Evolutionary conservation across 2,888 invertebrate genomes (phyloP).

Genomic region (Apamea epomidion): DNA sequence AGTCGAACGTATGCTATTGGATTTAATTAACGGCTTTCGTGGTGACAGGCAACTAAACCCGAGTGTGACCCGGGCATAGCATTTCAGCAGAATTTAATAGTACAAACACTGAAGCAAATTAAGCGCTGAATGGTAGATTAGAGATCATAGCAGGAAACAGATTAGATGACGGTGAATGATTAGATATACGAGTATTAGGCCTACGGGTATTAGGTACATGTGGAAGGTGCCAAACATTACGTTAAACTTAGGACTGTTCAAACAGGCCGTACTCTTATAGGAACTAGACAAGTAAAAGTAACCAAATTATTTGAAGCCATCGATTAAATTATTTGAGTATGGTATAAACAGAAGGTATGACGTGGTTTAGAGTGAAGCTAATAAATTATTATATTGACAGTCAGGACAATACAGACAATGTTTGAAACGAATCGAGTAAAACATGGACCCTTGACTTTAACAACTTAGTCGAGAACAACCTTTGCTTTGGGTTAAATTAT

Average conservation of each 20-base stretch:
- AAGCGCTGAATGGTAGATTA: constrained; percentile 8
- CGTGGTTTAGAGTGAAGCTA: not conserved
- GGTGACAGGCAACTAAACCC: constrained; percentile 38
- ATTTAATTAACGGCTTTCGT: constrained; percentile 51
- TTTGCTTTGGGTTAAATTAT: not conserved
- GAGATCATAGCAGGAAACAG: not conserved
- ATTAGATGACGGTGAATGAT: not conserved
- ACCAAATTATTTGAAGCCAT: not conserved
- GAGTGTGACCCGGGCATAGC: constrained; percentile 23
- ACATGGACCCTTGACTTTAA: not conserved
- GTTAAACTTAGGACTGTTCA: not conserved
- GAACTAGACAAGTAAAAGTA: not conserved
- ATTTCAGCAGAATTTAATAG: constrained; percentile 33
- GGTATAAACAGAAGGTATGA: not conserved
- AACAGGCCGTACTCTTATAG: not conserved
- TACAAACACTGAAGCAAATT: constrained; percentile 22
- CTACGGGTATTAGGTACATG: not conserved
- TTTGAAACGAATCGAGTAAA: not conserved
- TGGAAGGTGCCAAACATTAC: not conserved
- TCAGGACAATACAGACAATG: not conserved
- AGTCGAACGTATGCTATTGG: constrained; percentile 50
- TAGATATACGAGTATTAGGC: not conserved
- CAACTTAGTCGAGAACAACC: too few relatives aligned
- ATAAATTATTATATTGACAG: not conserved
- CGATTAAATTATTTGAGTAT: not conserved